Base-by-base conservation (phyloP, 2,888 invertebrate species). In the Aphodius granarius region DNA sequence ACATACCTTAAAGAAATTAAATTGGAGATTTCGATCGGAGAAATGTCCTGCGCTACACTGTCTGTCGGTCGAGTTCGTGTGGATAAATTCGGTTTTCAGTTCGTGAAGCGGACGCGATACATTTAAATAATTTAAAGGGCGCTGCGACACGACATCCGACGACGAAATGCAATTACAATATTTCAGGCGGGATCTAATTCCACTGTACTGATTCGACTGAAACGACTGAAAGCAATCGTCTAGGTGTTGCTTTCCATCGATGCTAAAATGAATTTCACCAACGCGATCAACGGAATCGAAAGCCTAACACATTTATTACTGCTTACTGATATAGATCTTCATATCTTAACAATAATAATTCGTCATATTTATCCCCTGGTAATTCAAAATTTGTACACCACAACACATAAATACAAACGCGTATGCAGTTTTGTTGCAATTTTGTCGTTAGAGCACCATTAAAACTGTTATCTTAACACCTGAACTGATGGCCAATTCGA, bases 111-210 rank as follows among this genome's bases (percentile, higher is more conserved):
- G 21, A 68, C 22, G 20, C 68, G 22, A 68, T 68, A 68, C 68
- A 68, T 68, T 68, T 68, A 68, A 68, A 68, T 68, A 68, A 68
- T 68, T 68, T 68, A 68, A 20, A 20, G 68, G 15, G n/a, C 21
- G n/a, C 19, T 20, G 68, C 22, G 68, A 20, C 21, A 20, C 22
- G 68, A 20, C 21, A 20, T 43, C 43, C 43, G 43, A 43, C 43
- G 68, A 68, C 68, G 68, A 21, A 68, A 68, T 68, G 68, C 68
- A 68, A 68, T 68, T 68, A 68, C 68, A 68, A 68, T 68, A 68
- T n/a, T 68, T 68, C 68, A 68, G 68, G n/a, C 68, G 19, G 21
- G 68, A 68, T 68, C 68, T 68, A 68, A 68, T 68, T 68, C 68
- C 43, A 13, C 43, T 9, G 43, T 43, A 43, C 43, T 43, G 43